Conservation (phyloP, 2,888 invertebrate genomes). For the Idaea aversata region DNA sequence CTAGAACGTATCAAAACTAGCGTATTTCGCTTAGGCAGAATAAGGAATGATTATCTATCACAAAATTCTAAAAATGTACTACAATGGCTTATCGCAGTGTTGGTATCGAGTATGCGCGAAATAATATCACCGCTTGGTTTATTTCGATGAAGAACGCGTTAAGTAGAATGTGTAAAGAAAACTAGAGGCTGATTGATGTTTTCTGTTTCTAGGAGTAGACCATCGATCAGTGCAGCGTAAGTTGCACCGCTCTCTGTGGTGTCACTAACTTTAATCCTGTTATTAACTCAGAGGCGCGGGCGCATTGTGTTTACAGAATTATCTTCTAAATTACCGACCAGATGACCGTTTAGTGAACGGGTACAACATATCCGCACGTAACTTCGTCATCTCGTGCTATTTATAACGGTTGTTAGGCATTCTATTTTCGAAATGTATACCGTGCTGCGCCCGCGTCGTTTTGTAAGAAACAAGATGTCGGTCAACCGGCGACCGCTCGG, state of each 20-base stretch:
- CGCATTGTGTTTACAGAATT: constrained; percentile 52
- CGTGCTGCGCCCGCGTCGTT: constrained; percentile 71
- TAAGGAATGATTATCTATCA: constrained; percentile 22
- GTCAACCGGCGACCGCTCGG: constrained; percentile 57
- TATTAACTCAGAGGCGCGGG: constrained; percentile 70
- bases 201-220: constrained; percentile 82
- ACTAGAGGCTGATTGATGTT: constrained; percentile 78
- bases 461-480: constrained; percentile 63
- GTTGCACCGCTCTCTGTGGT: constrained; percentile 80
- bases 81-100: constrained; percentile 55
- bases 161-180: constrained; percentile 52
- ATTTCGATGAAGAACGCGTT: constrained; percentile 49
- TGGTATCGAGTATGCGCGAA: constrained; percentile 64
- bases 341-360: constrained; percentile 49
- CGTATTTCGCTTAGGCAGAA: constrained; percentile 37
- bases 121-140: constrained; percentile 68
- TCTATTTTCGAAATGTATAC: constrained; percentile 65
- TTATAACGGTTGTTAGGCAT: constrained; percentile 61
- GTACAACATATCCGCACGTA: constrained; percentile 38
- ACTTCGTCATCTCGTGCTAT: constrained; percentile 54
- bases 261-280: constrained; percentile 71
- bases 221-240: constrained; percentile 75
- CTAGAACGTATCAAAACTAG: constrained; percentile 33
- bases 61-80: constrained; percentile 48
- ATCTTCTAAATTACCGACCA: constrained; percentile 45